phyloP scores from a whole-genome alignment of 35 echinoderm and acorn worm genomes.

The Stichopus chloronotus region DNA sequence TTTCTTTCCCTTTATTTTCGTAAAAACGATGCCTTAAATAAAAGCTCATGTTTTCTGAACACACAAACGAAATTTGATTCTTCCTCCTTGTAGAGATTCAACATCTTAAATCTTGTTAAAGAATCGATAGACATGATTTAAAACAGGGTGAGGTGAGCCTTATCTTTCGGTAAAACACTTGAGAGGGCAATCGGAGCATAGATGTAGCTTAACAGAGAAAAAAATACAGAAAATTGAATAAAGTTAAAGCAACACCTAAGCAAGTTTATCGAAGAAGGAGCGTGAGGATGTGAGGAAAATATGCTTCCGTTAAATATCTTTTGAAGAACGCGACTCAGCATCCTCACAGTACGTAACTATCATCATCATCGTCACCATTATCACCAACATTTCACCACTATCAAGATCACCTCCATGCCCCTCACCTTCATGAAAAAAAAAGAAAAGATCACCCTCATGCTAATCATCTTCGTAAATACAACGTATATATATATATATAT shows the following conservation, averaged over 20 bases:
- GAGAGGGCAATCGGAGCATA: slow-evolving; percentile 1
- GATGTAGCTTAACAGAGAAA: not conserved
- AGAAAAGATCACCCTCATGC: no score
- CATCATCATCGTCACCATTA: no score
- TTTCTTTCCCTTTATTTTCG: not conserved
- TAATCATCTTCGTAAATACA: no score
- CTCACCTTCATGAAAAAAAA: no score
- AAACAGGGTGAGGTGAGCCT: not conserved
- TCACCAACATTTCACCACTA: no score
- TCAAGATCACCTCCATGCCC: no score
- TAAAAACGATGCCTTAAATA: not conserved
- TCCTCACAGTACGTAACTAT: no score
- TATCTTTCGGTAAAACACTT: slow-evolving; percentile 13
- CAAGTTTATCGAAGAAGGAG: no score
- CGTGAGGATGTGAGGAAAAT: no score
- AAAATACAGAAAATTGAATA: not conserved
- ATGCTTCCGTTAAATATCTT: no score
- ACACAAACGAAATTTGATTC: slow-evolving; percentile 58
- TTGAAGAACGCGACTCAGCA: no score
- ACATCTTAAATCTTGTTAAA: slow-evolving; percentile 41
- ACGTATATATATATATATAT: not conserved
- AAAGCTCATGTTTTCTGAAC: slow-evolving; percentile 48
- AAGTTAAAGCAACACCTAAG: not conserved
- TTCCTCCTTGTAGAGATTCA: slow-evolving; percentile 32
- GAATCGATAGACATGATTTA: slow-evolving; percentile 34